Evolutionary conservation across 2,888 invertebrate genomes (phyloP).

Genomic region (Hipparchia sbordonii): DNA sequence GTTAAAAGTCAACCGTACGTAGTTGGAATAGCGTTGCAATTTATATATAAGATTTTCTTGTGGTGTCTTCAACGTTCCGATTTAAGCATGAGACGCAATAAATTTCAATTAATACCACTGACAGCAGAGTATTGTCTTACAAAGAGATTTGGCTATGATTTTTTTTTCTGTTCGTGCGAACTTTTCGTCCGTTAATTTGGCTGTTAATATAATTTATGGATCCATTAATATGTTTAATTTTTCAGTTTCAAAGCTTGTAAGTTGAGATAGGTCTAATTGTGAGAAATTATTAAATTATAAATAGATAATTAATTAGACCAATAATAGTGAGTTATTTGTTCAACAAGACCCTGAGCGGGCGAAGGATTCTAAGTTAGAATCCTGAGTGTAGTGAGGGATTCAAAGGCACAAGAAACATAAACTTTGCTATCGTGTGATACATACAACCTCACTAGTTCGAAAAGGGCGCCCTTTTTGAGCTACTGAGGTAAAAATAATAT

Average conservation of each 20-base stretch:
- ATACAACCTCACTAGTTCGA: too few species aligned
- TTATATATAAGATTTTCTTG: constrained; percentile 43
- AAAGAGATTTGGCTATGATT: constrained; percentile 67
- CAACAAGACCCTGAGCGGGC: too few species aligned
- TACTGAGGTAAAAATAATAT: too few species aligned
- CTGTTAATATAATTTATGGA: constrained; percentile 22
- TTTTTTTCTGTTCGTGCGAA: constrained; percentile 48
- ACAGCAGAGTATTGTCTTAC: constrained; percentile 70
- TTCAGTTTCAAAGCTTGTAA: constrained; percentile 1
- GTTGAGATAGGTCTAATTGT: background rate
- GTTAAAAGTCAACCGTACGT: constrained; percentile 46
- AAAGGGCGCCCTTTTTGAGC: too few species aligned
- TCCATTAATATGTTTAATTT: constrained; percentile 14
- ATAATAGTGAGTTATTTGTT: too few species aligned
- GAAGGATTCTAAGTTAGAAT: too few species aligned
- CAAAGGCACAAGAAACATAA: too few species aligned
- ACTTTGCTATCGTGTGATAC: too few species aligned
- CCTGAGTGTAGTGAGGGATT: too few species aligned
- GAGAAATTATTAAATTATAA: background rate
- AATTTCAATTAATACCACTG: constrained; percentile 79
- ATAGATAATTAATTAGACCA: background rate
- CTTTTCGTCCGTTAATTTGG: constrained; percentile 39
- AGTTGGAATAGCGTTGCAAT: constrained; percentile 46
- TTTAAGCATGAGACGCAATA: constrained; percentile 69
- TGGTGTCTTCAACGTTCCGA: constrained; percentile 63